phyloP scores from a whole-genome alignment of 1,140 invertebrate genomes.

The Drosophila kepulauana region DNA sequence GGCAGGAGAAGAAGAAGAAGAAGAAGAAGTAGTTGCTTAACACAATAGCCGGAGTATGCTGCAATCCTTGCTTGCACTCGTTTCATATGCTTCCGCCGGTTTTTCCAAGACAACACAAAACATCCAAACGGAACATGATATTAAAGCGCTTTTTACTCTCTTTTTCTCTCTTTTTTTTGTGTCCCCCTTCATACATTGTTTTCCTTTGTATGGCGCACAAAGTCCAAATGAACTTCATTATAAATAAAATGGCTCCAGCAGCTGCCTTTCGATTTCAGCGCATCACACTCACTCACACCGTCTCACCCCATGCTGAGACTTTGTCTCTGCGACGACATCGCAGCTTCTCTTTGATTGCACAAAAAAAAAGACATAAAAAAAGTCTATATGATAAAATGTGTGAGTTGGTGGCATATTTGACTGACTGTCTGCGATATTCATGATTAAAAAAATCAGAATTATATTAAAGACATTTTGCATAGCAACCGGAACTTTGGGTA shows the following conservation, averaged over 20 bases:
- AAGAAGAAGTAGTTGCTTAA: slow-evolving; percentile 22
- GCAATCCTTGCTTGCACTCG: slow-evolving; percentile 46
- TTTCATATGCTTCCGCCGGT: slow-evolving; percentile 35
- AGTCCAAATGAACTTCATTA: slow-evolving; percentile 76
- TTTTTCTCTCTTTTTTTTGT: slow-evolving; percentile 12
- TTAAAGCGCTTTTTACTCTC: slow-evolving; percentile 50
- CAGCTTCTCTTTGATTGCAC: not conserved
- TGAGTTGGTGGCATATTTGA: too few species aligned
- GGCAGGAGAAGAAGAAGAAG: not conserved
- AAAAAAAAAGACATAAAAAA: too few species aligned
- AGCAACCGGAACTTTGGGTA: too few species aligned
- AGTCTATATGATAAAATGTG: too few species aligned
- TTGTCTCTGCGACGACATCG: not conserved
- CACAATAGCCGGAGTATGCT: slow-evolving; percentile 45
- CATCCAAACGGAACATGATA: slow-evolving; percentile 57
- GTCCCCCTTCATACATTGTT: slow-evolving; percentile 31
- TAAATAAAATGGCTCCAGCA: slow-evolving; percentile 56
- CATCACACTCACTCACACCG: not conserved
- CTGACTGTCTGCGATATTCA: too few species aligned
- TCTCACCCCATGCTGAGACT: not conserved
- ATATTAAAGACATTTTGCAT: too few species aligned
- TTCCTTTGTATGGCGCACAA: slow-evolving; percentile 54
- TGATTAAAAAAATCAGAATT: too few species aligned
- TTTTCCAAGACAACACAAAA: slow-evolving; percentile 29
- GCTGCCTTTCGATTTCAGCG: slow-evolving; percentile 15